These are phyloP conservation scores for Periphyllus acericola DNA, from an alignment of 2,888 invertebrate genomes.

Conservation along the genomic window DNA sequence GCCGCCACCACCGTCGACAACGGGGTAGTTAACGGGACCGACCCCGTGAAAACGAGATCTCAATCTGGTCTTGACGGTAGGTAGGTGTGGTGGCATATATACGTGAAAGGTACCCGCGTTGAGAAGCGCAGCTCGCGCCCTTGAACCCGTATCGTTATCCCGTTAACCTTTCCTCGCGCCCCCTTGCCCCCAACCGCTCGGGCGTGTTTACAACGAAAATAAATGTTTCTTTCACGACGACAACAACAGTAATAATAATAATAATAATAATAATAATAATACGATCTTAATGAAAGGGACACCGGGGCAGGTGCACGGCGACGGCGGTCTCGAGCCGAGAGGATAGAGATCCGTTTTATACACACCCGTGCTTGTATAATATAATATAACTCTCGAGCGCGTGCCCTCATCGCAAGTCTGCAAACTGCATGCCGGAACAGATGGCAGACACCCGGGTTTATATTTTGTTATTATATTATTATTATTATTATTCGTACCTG, in stretches of 20 bases:
- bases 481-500: slow-evolving; percentile 4
- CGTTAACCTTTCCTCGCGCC: slow-evolving; percentile 22
- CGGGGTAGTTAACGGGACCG: slow-evolving; percentile 35
- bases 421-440: slow-evolving; percentile 18
- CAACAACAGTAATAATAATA: slow-evolving; percentile 12
- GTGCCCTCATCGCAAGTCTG: neutral
- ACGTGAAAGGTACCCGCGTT: slow-evolving; percentile 4
- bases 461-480: neutral
- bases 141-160: slow-evolving; percentile 56
- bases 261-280: slow-evolving; percentile 42
- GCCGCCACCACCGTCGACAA: no score
- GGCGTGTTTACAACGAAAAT: slow-evolving; percentile 27
- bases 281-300: slow-evolving; percentile 52
- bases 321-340: neutral
- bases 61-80: slow-evolving; percentile 36
- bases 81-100: neutral
- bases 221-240: slow-evolving; percentile 24
- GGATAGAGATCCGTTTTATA: slow-evolving; percentile 27
- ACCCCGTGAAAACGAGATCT: slow-evolving; percentile 47
- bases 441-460: slow-evolving; percentile 46
- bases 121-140: slow-evolving; percentile 5
- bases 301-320: slow-evolving; percentile 38
- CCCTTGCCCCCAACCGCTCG: neutral
- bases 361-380: neutral
- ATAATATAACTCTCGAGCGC: neutral